These are phyloP conservation scores for Melanogrammus aeglefinus DNA, from an alignment of 2,797 vertebrate genomes.

Conservation along the genomic window DNA sequence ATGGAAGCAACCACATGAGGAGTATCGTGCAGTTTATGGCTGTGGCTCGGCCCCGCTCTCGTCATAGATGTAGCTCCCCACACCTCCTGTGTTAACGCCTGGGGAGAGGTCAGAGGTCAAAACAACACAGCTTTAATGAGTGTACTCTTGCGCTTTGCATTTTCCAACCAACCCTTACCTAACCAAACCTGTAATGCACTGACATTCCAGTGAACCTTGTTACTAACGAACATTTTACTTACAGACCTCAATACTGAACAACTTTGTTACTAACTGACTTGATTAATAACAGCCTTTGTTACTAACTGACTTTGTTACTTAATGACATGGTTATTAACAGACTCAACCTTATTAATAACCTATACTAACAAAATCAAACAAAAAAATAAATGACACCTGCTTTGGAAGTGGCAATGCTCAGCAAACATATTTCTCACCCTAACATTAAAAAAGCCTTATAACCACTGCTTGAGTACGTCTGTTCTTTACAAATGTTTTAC, in stretches of 20 bases:
- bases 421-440: no score
- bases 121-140: not conserved
- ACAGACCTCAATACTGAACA: not conserved
- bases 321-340: not conserved
- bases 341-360: not conserved
- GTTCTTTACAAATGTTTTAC: no score
- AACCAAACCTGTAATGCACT: not conserved
- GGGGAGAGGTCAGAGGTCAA: conserved; percentile 11
- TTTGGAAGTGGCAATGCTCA: no score
- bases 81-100: conserved; percentile 83
- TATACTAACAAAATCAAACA: no score
- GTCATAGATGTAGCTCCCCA: conserved; percentile 84
- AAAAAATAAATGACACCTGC: no score
- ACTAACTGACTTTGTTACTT: not conserved
- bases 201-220: not conserved
- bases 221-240: not conserved
- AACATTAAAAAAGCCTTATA: no score
- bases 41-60: conserved; percentile 56
- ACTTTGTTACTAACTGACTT: not conserved
- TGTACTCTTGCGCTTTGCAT: not conserved
- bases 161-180: not conserved
- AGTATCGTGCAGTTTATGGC: conserved; percentile 35
- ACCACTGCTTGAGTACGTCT: no score
- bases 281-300: not conserved
- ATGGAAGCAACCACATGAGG: not conserved